Percentiles rank a stretch among this genome's conserved stretches.
Evolutionary conservation across 2,113 vertebrate species (phyloP).

Genomic region (Bujurquina vittata): DNA sequence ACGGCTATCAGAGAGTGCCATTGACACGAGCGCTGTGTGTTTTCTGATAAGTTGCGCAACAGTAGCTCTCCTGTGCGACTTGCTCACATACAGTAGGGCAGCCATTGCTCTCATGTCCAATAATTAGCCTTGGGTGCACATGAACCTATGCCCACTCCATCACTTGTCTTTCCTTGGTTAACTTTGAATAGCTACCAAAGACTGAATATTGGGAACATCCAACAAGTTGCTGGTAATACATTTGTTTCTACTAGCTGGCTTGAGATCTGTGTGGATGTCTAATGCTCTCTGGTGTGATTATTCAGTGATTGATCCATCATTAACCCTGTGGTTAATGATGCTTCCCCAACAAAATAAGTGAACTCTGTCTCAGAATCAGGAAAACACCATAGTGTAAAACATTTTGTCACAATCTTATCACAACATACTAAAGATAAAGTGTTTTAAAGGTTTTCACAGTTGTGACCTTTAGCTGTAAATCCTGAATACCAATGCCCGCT

Average conservation of each 20-base stretch:
- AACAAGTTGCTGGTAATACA: neutral
- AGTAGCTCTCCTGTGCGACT: neutral
- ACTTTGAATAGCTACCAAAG: neutral
- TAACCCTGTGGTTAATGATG: neutral
- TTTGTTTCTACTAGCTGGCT: neutral
- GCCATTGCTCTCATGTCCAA: neutral
- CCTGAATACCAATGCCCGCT: neutral
- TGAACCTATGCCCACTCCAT: neutral
- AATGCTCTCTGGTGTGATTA: neutral
- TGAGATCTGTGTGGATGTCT: neutral
- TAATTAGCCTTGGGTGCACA: neutral
- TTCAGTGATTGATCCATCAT: conserved; percentile 3
- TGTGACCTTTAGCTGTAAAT: neutral
- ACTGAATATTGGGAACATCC: neutral
- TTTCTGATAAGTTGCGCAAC: neutral
- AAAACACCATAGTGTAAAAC: neutral
- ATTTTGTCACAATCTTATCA: neutral
- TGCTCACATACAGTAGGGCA: neutral
- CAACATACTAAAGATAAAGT: neutral
- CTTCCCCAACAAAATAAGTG: neutral
- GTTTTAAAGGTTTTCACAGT: neutral
- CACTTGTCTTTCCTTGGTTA: neutral
- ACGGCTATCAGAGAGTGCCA: neutral
- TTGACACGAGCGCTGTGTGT: neutral
- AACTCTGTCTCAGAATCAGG: neutral